A percentile compares a stretch with the other conserved stretches of the same genome.
phyloP scores from a whole-genome alignment of 2,797 vertebrate genomes.

The Peromyscus attwateri region DNA sequence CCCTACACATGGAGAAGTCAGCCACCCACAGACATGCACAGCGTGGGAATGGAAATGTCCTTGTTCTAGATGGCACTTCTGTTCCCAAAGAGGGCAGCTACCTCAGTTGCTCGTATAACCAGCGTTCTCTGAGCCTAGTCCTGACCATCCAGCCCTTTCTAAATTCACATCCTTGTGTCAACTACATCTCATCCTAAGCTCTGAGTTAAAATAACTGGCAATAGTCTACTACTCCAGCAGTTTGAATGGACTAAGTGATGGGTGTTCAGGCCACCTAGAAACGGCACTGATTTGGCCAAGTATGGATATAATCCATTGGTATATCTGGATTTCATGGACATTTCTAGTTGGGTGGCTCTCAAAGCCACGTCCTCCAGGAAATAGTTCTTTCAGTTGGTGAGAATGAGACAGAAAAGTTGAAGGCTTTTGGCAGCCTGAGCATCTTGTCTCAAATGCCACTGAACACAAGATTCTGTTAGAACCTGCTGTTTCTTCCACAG shows the following conservation, averaged over 20 bases:
- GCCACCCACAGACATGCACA: neutral
- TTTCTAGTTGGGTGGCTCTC: neutral
- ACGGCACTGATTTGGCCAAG: neutral
- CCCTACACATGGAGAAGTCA: neutral
- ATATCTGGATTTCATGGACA: neutral
- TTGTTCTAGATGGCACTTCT: neutral
- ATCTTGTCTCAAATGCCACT: constrained; percentile 4
- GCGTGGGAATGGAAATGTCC: neutral
- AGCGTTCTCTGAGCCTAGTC: neutral
- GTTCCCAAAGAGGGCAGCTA: too few species aligned
- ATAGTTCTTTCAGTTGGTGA: constrained; percentile 21
- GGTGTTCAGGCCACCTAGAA: neutral
- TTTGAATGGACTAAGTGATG: neutral
- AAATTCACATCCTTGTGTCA: neutral
- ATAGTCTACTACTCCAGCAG: neutral
- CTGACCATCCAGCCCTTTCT: neutral
- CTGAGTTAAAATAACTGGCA: neutral
- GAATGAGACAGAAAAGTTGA: neutral
- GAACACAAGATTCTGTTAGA: constrained; percentile 14
- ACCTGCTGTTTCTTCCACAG: constrained; percentile 43
- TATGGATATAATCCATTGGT: neutral
- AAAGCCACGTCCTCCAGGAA: neutral
- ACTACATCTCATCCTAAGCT: neutral
- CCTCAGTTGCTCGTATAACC: neutral
- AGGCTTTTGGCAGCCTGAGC: neutral